Conservation (phyloP, 2,797 vertebrate species). For the Pterois miles region DNA sequence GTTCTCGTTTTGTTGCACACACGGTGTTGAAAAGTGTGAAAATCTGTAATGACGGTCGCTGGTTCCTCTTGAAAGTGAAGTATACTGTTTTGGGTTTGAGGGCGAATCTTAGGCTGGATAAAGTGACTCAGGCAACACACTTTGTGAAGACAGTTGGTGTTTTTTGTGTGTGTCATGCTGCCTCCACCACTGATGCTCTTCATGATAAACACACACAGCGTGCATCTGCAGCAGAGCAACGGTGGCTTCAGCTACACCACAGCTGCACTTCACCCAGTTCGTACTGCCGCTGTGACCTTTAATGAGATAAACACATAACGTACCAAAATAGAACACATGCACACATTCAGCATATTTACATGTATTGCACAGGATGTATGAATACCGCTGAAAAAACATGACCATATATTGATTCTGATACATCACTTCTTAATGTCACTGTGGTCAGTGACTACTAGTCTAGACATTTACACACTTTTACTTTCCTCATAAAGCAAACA, state of each 20-base stretch:
- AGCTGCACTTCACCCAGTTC: slow-evolving; percentile 1
- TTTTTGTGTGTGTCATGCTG: slow-evolving; percentile 1
- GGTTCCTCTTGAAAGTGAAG: slow-evolving; percentile 46
- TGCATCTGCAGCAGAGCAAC: slow-evolving; percentile 63
- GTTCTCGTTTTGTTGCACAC: slow-evolving; percentile 20
- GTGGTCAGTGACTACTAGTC: neutral
- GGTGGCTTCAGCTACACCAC: slow-evolving; percentile 9
- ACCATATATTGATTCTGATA: neutral
- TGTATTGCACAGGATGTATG: neutral
- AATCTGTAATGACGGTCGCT: neutral
- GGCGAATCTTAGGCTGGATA: slow-evolving; percentile 23
- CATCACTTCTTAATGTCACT: neutral
- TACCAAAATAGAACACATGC: neutral
- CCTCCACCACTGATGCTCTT: slow-evolving; percentile 31
- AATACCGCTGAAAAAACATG: neutral
- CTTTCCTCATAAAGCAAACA: neutral
- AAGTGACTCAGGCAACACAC: neutral
- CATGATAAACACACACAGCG: slow-evolving; percentile 39
- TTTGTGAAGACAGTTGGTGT: neutral
- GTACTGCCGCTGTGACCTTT: neutral
- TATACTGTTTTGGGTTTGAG: slow-evolving; percentile 19
- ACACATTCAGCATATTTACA: neutral
- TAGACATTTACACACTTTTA: neutral
- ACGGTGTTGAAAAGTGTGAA: neutral
- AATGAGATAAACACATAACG: neutral